These are phyloP conservation scores for Pseudochirops cupreus DNA, from an alignment of 2,797 vertebrate genomes.

Conservation along the genomic window DNA sequence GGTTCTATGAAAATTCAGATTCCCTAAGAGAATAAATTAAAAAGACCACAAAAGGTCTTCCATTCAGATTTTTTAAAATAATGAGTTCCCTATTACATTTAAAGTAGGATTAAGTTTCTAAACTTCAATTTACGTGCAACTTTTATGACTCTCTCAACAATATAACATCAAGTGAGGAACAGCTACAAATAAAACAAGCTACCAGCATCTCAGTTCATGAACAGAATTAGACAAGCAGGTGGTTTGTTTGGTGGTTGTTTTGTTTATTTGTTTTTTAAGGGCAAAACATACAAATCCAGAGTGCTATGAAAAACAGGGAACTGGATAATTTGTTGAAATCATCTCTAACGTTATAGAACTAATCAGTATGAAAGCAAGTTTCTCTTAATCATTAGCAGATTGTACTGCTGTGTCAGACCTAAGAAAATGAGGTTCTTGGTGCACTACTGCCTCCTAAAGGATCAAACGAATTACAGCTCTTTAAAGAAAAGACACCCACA, in stretches of 20 bases:
- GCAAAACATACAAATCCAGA: slow-evolving; percentile 34
- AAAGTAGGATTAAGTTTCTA: slow-evolving; percentile 46
- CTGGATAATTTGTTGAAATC: slow-evolving; percentile 50
- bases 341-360: background rate
- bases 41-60: background rate
- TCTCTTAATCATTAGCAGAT: slow-evolving; percentile 55
- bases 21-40: background rate
- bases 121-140: slow-evolving; percentile 20
- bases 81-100: slow-evolving; percentile 44
- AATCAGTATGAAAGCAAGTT: slow-evolving; percentile 44
- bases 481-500: slow-evolving; percentile 36
- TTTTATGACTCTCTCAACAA: background rate
- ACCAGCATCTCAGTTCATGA: slow-evolving; percentile 14
- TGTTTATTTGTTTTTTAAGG: slow-evolving; percentile 30
- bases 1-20: background rate
- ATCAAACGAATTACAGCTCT: background rate
- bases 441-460: slow-evolving; percentile 66
- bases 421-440: slow-evolving; percentile 41
- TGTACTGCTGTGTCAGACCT: background rate
- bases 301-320: slow-evolving; percentile 32
- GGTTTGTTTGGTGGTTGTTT: background rate
- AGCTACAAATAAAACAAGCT: slow-evolving; percentile 24
- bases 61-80: background rate
- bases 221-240: slow-evolving; percentile 18
- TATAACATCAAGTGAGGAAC: background rate